Percentiles rank a stretch among this genome's conserved stretches.
Evolutionary conservation across 2,888 invertebrate genomes (phyloP).

Genomic region (Atethmia centrago): DNA sequence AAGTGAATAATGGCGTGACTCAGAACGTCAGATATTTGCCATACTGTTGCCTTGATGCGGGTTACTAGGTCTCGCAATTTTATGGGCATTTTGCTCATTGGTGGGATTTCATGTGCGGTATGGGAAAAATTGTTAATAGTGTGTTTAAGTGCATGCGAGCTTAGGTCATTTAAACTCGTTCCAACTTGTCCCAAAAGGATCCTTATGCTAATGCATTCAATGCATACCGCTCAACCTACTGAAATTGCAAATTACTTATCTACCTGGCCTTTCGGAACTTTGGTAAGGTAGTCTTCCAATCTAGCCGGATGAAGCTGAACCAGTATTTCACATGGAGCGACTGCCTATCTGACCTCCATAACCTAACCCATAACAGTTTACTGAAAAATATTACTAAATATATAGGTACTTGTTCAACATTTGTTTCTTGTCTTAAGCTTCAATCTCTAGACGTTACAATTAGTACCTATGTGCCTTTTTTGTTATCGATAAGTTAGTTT

Average conservation of each 20-base stretch:
- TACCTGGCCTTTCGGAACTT: neutral
- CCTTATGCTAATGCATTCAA: neutral
- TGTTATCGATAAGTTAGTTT: neutral
- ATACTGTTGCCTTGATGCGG: conserved; percentile 48
- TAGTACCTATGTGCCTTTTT: neutral
- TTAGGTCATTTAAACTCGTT: neutral
- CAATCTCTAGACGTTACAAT: neutral
- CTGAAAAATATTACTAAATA: neutral
- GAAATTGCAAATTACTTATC: neutral
- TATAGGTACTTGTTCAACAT: neutral
- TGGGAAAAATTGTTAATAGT: conserved; percentile 35
- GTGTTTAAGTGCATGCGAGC: conserved; percentile 14
- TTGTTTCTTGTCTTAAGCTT: neutral
- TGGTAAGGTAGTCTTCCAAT: neutral
- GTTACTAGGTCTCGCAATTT: conserved; percentile 54
- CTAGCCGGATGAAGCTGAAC: neutral
- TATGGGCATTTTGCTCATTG: conserved; percentile 45
- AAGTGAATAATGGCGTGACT: conserved; percentile 67
- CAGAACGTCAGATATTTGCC: conserved; percentile 61
- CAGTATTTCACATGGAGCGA: neutral
- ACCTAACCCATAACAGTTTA: too few relatives aligned
- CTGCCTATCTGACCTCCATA: neutral
- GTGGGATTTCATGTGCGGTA: conserved; percentile 22
- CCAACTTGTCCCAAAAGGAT: neutral
- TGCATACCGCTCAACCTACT: neutral